phyloP scores from a whole-genome alignment of 1,140 invertebrate species.

The Dolichoris vasculosae region DNA sequence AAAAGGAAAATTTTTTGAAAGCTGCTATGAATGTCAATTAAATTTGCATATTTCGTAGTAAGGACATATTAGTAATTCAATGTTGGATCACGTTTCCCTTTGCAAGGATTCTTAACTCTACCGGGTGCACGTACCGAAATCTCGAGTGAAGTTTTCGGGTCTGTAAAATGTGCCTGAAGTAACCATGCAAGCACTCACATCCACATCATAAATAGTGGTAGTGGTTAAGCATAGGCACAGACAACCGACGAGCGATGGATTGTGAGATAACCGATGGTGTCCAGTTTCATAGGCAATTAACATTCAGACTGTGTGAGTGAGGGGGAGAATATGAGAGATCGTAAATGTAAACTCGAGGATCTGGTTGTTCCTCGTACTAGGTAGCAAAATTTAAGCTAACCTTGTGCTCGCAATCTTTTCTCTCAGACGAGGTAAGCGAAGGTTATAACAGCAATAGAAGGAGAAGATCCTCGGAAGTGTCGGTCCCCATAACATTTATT shows the following conservation, averaged over 20 bases:
- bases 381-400: constrained; percentile 11
- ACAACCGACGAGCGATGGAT: constrained; percentile 15
- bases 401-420: not conserved
- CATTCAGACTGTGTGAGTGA: constrained; percentile 29
- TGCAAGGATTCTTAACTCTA: not conserved
- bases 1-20: not conserved
- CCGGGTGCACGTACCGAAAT: no score
- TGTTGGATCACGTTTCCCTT: not conserved
- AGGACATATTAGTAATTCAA: constrained; percentile 38
- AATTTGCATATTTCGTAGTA: constrained; percentile 44
- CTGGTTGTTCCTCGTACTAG: not conserved
- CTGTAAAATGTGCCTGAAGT: no score
- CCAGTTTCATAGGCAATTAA: constrained; percentile 60
- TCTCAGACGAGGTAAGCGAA: not conserved
- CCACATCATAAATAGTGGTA: no score
- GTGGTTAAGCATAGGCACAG: not conserved
- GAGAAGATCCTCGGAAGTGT: not conserved
- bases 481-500: not conserved
- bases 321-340: constrained; percentile 23
- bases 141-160: no score
- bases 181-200: constrained; percentile 14
- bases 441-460: not conserved
- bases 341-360: constrained; percentile 45
- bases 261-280: constrained; percentile 51
- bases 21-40: not conserved